Evolutionary conservation across 2,888 invertebrate genomes (phyloP), one percentile per base, ranked within the genome.

Genomic region (Mesochorus sp.): DNA sequence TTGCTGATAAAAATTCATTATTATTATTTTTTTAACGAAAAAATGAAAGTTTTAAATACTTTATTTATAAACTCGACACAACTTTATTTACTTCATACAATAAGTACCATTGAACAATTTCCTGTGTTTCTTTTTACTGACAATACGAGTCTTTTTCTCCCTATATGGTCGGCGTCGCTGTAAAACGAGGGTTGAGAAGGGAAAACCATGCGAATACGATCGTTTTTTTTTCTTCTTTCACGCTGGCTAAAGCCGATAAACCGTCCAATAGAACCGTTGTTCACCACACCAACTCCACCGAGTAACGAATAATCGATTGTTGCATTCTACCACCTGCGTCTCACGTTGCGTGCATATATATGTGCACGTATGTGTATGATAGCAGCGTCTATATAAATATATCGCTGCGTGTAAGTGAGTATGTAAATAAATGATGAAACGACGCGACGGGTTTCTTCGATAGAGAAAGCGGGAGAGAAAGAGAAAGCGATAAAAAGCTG

Each of bases 231-330:
- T n/a, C n/a, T n/a, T n/a, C n/a, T n/a, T n/a, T n/a, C 57, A 14
- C 39, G 59, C 49, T 66, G 4, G 14, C 26, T 28, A 57, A 28
- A 14, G 47, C 62, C 3, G 21, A 44, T 12, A 8, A n/a, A 57
- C 57, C 39, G 21, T 49, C 4, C 34, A 42, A 49, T 26, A 49
- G 26, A 55, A 47, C 34, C 42, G 31, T 26, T 37, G 24, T 24
- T 47, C 49, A 34, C 26, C 39, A 6, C 24, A 19, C 17, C 17
- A n/a, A 14, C n/a, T 44, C 44, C 1, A 34, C 2, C 28, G 42
- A 26, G 31, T 53, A 34, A 37, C 55, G 55, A 64, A 64, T 57
- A 64, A 64, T 66, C 57, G 66, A 73, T 66, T 73, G 49, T 66
- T 57, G 47, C 47, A 37, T 47, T 73, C 55, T 26, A 34, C 47